These are phyloP conservation scores for Heliconius cydno DNA, from an alignment of 2,888 invertebrate species.

Conservation along the genomic window DNA sequence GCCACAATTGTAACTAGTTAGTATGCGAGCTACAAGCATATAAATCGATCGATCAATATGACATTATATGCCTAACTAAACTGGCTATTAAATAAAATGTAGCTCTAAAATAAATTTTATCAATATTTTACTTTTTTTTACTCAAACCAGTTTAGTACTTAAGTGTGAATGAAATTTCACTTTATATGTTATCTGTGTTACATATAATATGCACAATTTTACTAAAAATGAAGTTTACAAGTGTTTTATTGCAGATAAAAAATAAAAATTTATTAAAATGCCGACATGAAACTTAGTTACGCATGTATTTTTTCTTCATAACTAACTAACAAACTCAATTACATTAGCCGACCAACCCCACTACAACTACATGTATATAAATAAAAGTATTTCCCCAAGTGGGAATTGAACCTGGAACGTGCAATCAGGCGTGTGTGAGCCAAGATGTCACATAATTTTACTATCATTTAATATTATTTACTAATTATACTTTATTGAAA, in stretches of 20 bases:
- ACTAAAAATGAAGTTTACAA: background rate
- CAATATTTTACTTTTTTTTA: background rate
- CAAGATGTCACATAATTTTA: background rate
- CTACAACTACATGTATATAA: background rate
- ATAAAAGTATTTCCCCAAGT: background rate
- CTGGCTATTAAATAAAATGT: background rate
- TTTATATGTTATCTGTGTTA: slow-evolving; percentile 15
- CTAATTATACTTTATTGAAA: background rate
- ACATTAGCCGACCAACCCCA: background rate
- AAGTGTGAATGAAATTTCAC: background rate
- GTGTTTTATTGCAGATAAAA: slow-evolving; percentile 3
- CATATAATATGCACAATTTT: slow-evolving; percentile 36
- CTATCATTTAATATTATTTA: background rate
- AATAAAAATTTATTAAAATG: background rate
- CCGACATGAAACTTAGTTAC: background rate
- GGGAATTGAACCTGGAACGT: background rate
- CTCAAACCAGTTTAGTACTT: background rate
- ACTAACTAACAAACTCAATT: background rate
- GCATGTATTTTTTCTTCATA: background rate
- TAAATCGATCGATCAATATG: background rate
- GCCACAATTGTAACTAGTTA: background rate
- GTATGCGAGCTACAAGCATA: background rate
- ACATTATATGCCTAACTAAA: background rate
- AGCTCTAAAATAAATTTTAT: background rate
- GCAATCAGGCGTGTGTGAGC: background rate